phyloP scores from a whole-genome alignment of 2,888 invertebrate species.

The Lissocephala sabroskyi region DNA sequence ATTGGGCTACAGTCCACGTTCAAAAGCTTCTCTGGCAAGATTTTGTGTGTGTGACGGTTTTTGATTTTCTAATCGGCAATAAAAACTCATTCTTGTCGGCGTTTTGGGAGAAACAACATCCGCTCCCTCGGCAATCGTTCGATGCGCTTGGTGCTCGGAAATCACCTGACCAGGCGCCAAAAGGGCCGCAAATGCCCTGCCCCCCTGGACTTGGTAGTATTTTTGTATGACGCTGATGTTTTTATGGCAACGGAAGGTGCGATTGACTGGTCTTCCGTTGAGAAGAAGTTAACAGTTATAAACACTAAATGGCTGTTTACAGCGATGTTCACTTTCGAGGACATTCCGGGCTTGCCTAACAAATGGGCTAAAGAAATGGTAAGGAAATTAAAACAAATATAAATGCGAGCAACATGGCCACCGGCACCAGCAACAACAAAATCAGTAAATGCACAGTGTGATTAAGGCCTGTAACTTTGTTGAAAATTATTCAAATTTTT shows the following conservation, averaged over 20 bases:
- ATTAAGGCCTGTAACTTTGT: too few species aligned
- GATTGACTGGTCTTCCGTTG: slow-evolving; percentile 55
- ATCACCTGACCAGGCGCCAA: too few species aligned
- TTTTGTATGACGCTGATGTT: slow-evolving; percentile 35
- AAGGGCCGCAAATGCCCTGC: too few species aligned
- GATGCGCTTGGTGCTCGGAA: too few species aligned
- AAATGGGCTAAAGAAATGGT: slow-evolving; percentile 59
- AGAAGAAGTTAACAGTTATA: slow-evolving; percentile 53
- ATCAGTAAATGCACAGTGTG: too few species aligned
- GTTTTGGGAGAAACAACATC: too few species aligned
- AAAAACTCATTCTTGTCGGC: slow-evolving; percentile 59
- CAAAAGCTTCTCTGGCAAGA: slow-evolving; percentile 40
- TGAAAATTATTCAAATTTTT: too few species aligned
- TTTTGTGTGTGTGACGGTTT: too few species aligned
- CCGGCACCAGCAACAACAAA: too few species aligned
- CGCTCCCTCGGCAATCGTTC: too few species aligned
- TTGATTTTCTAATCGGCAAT: slow-evolving; percentile 54
- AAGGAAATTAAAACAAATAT: slow-evolving; percentile 63
- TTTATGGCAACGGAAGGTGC: slow-evolving; percentile 44
- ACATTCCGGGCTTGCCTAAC: slow-evolving; percentile 49
- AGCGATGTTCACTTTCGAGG: slow-evolving; percentile 45
- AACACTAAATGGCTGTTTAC: slow-evolving; percentile 42
- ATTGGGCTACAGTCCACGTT: too few species aligned
- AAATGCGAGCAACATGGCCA: slow-evolving; percentile 49
- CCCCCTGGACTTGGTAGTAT: too few species aligned